Conservation (phyloP, 2,888 invertebrate genomes). For the Morpho helenor region DNA sequence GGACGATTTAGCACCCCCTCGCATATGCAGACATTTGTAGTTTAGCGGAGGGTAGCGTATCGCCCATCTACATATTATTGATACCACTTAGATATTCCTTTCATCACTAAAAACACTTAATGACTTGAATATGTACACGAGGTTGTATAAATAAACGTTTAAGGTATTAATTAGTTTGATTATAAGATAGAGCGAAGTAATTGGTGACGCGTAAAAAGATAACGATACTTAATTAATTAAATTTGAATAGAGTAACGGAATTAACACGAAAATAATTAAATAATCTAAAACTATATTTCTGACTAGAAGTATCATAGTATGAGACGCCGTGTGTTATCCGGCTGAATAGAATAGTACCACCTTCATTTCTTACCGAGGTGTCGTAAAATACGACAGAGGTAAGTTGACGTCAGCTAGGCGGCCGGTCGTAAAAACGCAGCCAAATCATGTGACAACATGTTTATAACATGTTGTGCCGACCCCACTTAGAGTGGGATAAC, state of each 20-base stretch:
- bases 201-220: slow-evolving; percentile 13
- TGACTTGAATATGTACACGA: slow-evolving; percentile 40
- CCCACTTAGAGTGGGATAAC: too few species aligned
- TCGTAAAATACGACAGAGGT: too few species aligned
- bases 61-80: slow-evolving; percentile 45
- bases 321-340: too few species aligned
- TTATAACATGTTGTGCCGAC: too few species aligned
- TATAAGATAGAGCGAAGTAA: slow-evolving; percentile 21
- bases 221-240: slow-evolving; percentile 17
- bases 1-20: slow-evolving; percentile 73
- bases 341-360: too few species aligned
- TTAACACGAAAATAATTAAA: too few species aligned
- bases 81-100: slow-evolving; percentile 41
- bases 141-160: slow-evolving; percentile 32
- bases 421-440: too few species aligned
- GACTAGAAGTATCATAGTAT: too few species aligned
- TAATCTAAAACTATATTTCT: too few species aligned
- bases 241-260: slow-evolving; percentile 3
- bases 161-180: slow-evolving; percentile 36
- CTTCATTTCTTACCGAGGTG: too few species aligned
- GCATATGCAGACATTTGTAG: slow-evolving; percentile 53
- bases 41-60: slow-evolving; percentile 54
- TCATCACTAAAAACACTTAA: slow-evolving; percentile 53
- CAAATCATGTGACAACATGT: too few species aligned
- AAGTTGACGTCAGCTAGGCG: too few species aligned